These are phyloP conservation scores for Parazoanthus darwini DNA, from an alignment of 92 coral and sea anemone genomes.

Conservation along the genomic window DNA sequence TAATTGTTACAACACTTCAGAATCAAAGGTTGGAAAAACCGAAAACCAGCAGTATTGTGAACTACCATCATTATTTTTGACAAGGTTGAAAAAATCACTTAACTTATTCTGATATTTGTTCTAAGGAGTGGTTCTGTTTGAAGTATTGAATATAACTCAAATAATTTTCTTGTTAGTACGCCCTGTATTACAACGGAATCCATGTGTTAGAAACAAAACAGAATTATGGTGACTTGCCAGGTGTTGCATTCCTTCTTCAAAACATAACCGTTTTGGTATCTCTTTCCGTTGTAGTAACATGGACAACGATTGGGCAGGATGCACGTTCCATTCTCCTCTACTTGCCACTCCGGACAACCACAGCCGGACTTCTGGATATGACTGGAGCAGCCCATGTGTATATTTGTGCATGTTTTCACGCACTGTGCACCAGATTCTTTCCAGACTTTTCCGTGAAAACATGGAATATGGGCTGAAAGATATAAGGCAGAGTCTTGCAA, in stretches of 20 bases:
- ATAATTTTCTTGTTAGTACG: too few relatives aligned
- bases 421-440: slow-evolving; percentile 46
- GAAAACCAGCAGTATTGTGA: too few relatives aligned
- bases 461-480: slow-evolving; percentile 19
- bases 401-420: slow-evolving; percentile 48
- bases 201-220: not conserved
- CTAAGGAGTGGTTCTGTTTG: too few relatives aligned
- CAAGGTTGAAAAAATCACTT: too few relatives aligned
- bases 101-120: too few relatives aligned
- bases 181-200: too few relatives aligned
- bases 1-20: too few relatives aligned
- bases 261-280: slow-evolving; percentile 40
- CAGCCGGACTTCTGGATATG: slow-evolving; percentile 43
- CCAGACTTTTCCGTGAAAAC: slow-evolving; percentile 52
- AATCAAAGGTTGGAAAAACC: too few relatives aligned
- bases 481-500: not conserved
- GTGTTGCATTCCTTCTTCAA: slow-evolving; percentile 39
- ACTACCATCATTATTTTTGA: too few relatives aligned
- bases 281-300: slow-evolving; percentile 42
- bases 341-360: slow-evolving; percentile 37
- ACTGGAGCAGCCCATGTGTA: slow-evolving; percentile 45
- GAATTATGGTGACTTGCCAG: slow-evolving; percentile 5
- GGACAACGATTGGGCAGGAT: slow-evolving; percentile 43
- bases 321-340: slow-evolving; percentile 44
- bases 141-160: too few relatives aligned